Conservation (phyloP, 2,113 vertebrate species). For the Mormoops blainvillei region DNA sequence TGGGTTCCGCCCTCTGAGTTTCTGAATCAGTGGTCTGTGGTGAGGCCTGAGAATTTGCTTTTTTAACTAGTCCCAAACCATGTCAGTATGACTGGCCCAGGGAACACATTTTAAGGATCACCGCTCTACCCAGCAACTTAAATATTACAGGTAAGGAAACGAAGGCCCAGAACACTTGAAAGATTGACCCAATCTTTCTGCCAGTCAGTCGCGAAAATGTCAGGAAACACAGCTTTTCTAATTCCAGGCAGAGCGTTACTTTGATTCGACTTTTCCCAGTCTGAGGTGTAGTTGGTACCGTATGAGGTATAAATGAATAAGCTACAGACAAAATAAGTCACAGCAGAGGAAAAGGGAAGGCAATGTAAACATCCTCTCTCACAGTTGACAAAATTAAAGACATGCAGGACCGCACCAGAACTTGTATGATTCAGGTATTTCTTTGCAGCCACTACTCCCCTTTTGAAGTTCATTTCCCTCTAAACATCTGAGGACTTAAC, state of each 20-base stretch:
- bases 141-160: not conserved
- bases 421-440: conserved; percentile 50
- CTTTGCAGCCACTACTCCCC: conserved; percentile 50
- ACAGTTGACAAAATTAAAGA: conserved; percentile 56
- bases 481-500: conserved; percentile 71
- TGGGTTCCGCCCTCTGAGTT: not conserved
- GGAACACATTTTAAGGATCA: not conserved
- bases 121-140: not conserved
- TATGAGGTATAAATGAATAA: not conserved
- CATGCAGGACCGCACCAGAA: conserved; percentile 41
- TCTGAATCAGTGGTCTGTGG: not conserved
- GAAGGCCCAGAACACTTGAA: not conserved
- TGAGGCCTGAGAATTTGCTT: not conserved
- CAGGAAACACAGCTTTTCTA: not conserved
- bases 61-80: not conserved
- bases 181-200: not conserved
- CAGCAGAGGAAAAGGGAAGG: not conserved
- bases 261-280: not conserved
- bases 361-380: conserved; percentile 44
- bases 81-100: not conserved
- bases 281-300: not conserved
- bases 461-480: conserved; percentile 67
- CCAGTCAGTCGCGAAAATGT: not conserved
- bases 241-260: not conserved
- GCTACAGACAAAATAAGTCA: conserved; percentile 8